Evolutionary conservation across 1,140 invertebrate species (phyloP), one percentile per base, ranked within the genome.

Genomic region (Drosophila sulfurigaster): DNA sequence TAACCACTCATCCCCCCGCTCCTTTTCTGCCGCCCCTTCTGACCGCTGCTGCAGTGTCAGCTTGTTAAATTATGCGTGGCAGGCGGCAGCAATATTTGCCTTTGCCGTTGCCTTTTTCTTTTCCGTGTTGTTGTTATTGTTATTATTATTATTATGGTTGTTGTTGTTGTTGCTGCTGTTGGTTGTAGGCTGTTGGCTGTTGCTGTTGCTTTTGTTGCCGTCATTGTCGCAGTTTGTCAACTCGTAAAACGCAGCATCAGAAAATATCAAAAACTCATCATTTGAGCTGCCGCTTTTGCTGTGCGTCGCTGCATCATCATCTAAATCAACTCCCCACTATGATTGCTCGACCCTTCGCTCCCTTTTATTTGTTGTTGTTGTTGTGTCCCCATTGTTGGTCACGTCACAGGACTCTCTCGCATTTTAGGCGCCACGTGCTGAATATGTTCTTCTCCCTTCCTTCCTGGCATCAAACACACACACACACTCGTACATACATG

Each of bases 31-130:
- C 20, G 20, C 20, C 20, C 20, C 20, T 25, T 25, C 20, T 25
- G 20, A 2, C 32, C 7, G 2, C 15, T 63, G 51, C 59, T 10
- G 38, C 38, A 28, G 43, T 48, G 35, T 48, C 51, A 56, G n/a
- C 66, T 73, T 82, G 79, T 69, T 82, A 87, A 86, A 87, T 87
- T 79, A 82, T 87, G 83, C 82, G 82, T 80, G 57, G 64, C 78
- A 71, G 54, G 45, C 64, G 75, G 49, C 48, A 46, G 56, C 25
- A 35, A 28, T 54, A 8, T 64, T 54, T 67, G 32, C n/a, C 57
- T 60, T 62, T 62, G 45, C 46, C 15, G 16, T 30, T 58, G 30
- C 15, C 25, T 20, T 48, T 59, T 28, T 71, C 56, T 56, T 7
- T 54, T 11, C 6, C 13, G 11, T 28, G 28, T 25, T 57, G 28